Conservation (phyloP, 2,113 vertebrate species). For the Melospiza georgiana region DNA sequence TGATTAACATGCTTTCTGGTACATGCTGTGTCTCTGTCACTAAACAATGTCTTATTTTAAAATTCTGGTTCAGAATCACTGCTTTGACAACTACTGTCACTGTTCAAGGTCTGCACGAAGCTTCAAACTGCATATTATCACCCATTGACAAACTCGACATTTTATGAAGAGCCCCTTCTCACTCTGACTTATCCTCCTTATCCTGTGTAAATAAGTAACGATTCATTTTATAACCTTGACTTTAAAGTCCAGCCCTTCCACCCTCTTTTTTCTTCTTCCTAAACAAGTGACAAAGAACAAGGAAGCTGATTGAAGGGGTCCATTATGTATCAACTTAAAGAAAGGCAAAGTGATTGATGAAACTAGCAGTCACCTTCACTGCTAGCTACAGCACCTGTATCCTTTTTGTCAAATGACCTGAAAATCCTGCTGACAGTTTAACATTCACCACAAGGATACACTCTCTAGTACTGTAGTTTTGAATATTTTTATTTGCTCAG, state of each 20-base stretch:
- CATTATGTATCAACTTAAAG: slow-evolving; percentile 99
- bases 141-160: slow-evolving; percentile 83
- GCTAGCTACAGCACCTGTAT: slow-evolving; percentile 92
- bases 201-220: slow-evolving; percentile 90
- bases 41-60: slow-evolving; percentile 81
- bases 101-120: slow-evolving; percentile 76
- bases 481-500: slow-evolving; percentile 76
- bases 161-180: slow-evolving; percentile 69
- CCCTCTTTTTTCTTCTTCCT: slow-evolving; percentile 72
- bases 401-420: slow-evolving; percentile 98
- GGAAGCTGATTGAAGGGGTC: slow-evolving; percentile 99
- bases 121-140: slow-evolving; percentile 83
- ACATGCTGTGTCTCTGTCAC: slow-evolving; percentile 76
- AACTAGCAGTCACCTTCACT: slow-evolving; percentile 98
- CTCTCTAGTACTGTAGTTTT: slow-evolving; percentile 60
- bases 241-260: slow-evolving; percentile 77
- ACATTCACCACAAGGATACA: slow-evolving; percentile 85
- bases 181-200: slow-evolving; percentile 61
- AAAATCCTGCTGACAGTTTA: slow-evolving; percentile 99
- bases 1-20: slow-evolving; percentile 75
- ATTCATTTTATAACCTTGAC: slow-evolving; percentile 94
- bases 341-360: slow-evolving; percentile 99
- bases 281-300: slow-evolving; percentile 90
- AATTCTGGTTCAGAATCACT: slow-evolving; percentile 78
- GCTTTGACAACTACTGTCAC: slow-evolving; percentile 74